Percentiles rank a stretch among this genome's conserved stretches.
These are phyloP conservation scores for Sander vitreus DNA, from an alignment of 2,113 vertebrate species.

Conservation along the genomic window DNA sequence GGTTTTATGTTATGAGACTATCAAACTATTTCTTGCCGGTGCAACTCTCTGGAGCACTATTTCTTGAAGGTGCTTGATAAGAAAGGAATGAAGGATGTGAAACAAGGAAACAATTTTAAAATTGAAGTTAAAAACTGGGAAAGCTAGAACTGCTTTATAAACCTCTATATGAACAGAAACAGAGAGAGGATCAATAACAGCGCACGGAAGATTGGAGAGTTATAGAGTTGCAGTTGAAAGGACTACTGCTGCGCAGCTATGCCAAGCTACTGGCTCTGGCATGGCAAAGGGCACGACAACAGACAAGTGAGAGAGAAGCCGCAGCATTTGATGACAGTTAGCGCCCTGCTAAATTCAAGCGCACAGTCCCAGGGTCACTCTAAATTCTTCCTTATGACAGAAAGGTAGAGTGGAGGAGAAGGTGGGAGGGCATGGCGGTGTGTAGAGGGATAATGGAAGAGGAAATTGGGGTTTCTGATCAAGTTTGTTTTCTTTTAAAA, in stretches of 20 bases:
- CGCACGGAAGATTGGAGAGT: not conserved
- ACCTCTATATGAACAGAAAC: not conserved
- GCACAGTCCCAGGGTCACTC: not conserved
- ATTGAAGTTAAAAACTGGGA: not conserved
- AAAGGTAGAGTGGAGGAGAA: not conserved
- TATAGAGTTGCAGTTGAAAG: slow-evolving; percentile 1
- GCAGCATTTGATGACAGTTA: not conserved
- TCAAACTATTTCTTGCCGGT: no score
- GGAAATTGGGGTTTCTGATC: not conserved
- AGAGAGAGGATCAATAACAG: not conserved
- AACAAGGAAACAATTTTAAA: not conserved
- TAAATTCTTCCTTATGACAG: slow-evolving; percentile 47
- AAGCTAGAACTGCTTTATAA: not conserved
- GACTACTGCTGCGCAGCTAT: not conserved
- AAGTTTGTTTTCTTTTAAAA: not conserved
- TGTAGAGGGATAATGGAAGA: no score
- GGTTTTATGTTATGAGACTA: no score
- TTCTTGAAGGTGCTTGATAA: no score
- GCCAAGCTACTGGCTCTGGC: not conserved
- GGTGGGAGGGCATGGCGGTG: no score
- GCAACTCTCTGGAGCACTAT: no score
- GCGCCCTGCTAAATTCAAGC: not conserved
- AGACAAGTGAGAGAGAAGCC: not conserved
- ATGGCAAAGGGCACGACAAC: not conserved
- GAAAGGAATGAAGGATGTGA: no score